These are phyloP conservation scores for Pogona vitticeps DNA, from an alignment of 2,113 vertebrate species.

Conservation along the genomic window DNA sequence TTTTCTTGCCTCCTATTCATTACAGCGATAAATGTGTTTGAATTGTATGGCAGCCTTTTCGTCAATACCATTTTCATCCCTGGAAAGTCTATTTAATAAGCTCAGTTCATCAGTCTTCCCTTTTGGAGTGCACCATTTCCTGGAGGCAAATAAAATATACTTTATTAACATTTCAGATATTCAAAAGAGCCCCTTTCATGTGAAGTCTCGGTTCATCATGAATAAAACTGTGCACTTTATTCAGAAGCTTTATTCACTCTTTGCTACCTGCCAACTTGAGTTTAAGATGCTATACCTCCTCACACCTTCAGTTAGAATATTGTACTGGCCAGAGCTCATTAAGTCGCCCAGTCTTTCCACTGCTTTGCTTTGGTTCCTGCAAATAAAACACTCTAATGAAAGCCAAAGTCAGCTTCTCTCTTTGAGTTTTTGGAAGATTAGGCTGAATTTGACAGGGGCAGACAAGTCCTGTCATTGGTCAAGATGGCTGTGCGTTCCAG, in stretches of 20 bases:
- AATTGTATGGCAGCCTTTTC: conserved; percentile 36
- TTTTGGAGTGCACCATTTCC: conserved; percentile 61
- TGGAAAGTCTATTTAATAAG: conserved; percentile 63
- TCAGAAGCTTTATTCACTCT: conserved; percentile 37
- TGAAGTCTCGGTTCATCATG: conserved; percentile 58
- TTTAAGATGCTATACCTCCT: conserved; percentile 49
- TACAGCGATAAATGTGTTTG: conserved; percentile 17
- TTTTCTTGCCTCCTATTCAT: conserved; percentile 26
- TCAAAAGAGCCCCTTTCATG: conserved; percentile 67
- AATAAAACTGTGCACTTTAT: conserved; percentile 62
- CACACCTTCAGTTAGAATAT: conserved; percentile 50
- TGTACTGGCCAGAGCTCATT: conserved; percentile 44
- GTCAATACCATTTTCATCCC: conserved; percentile 55
- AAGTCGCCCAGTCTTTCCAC: conserved; percentile 4
- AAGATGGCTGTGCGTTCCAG: background rate
- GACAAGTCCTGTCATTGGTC: background rate
- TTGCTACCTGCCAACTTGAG: conserved; percentile 31
- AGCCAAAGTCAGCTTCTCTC: rapidly evolving
- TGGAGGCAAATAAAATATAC: conserved; percentile 68
- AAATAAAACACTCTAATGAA: rapidly evolving
- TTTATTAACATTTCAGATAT: conserved; percentile 69
- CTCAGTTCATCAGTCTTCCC: conserved; percentile 64
- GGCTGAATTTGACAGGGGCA: rapidly evolving
- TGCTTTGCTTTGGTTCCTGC: conserved; percentile 26
- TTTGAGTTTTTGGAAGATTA: rapidly evolving